Percentiles rank a stretch among this genome's conserved stretches.
These are phyloP conservation scores for Procambarus clarkii DNA, from an alignment of 1,140 invertebrate species.

Conservation along the genomic window DNA sequence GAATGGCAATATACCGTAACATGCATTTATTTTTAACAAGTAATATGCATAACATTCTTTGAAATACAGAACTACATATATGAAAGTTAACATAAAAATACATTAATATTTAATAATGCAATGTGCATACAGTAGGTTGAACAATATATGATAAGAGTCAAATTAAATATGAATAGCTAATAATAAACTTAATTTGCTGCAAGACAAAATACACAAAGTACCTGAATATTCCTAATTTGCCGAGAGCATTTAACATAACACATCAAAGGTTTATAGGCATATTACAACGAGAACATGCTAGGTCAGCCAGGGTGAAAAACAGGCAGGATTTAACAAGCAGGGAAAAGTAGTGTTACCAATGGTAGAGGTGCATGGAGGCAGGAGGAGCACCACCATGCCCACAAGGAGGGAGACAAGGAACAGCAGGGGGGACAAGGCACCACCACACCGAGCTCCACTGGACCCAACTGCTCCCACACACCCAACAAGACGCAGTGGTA, in stretches of 20 bases:
- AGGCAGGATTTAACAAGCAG: slow-evolving; percentile 24
- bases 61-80: too few species aligned
- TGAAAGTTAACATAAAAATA: too few species aligned
- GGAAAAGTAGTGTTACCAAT: slow-evolving; percentile 48
- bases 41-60: too few species aligned
- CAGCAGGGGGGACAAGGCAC: slow-evolving; percentile 43
- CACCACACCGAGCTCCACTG: slow-evolving; percentile 36
- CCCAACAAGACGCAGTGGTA: slow-evolving; percentile 13
- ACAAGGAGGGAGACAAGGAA: slow-evolving; percentile 57
- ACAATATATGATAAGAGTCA: too few species aligned
- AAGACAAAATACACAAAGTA: background rate
- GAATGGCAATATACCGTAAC: too few species aligned
- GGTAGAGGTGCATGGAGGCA: slow-evolving; percentile 32
- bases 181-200: too few species aligned
- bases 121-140: too few species aligned
- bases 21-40: too few species aligned
- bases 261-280: background rate
- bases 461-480: slow-evolving; percentile 15
- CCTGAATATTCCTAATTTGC: background rate
- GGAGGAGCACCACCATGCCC: slow-evolving; percentile 46
- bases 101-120: too few species aligned
- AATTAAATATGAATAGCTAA: too few species aligned
- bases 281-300: slow-evolving; percentile 2
- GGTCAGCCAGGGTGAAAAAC: slow-evolving; percentile 23
- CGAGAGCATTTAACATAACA: background rate